Evolutionary conservation across 2,113 vertebrate species (phyloP), one percentile per base, ranked within the genome.

Genomic region (Malurus cyaneus): DNA sequence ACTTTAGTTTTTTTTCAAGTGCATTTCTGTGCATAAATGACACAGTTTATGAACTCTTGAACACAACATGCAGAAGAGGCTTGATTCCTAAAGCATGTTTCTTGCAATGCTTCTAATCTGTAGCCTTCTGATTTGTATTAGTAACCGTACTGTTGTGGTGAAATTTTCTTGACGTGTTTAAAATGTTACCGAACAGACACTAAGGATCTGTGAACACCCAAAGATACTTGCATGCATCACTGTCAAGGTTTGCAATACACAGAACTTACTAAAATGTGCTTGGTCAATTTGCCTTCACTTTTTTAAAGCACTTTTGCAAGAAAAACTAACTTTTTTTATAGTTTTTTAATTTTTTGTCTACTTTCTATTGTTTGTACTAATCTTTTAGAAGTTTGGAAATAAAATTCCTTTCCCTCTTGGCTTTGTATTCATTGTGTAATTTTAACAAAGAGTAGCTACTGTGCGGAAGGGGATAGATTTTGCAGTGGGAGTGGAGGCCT

Each of bases 341-440:
- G 18, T 11, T 81, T 96, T 94, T 96, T 54, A 50, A 64, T 93
- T 94, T 39, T 39, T 93, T 96, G 79, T 89, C 89, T 93, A 87
- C 80, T 95, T 89, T 96, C 66, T 89, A 50, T 97, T 94, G 76
- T 96, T 97, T 97, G 88, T 98, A 97, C 95, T 96, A 92, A 94
- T 90, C 77, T 97, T 88, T 95, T 78, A 85, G 86, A 96, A 96
- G 53, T 93, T 98, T 97, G 80, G 85, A 97, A 97, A 97, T 97
- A 98, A 98, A 98, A 88, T 77, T 93, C 82, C 24, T 94, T 60
- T 95, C 80, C 80, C 61, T 89, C 92, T 87, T 65, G 46, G 20
- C 44, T 95, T 93, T 90, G 93, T 84, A 71, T 5, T 92, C 62
- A 12, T 86, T 91, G 66, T 97, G 85, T 89, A 83, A 54, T 81